phyloP scores from a whole-genome alignment of 2,113 vertebrate species.

The Cyphomyrus discorhynchus region DNA sequence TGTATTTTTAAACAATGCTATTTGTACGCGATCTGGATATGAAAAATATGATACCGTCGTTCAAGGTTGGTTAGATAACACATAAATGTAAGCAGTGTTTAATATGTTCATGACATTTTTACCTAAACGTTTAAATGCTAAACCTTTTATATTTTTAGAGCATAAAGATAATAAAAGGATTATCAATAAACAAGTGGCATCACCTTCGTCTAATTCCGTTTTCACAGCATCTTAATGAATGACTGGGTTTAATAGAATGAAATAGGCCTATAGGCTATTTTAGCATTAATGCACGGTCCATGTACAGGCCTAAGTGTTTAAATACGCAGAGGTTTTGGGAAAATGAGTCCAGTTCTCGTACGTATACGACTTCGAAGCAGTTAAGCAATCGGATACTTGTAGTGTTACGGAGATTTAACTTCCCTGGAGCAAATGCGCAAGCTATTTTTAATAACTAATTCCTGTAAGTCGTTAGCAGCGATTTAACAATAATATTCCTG shows the following conservation, averaged over 20 bases:
- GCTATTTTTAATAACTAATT: background rate
- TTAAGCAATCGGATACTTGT: background rate
- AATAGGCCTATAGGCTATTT: background rate
- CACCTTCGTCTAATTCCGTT: background rate
- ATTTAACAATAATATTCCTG: background rate
- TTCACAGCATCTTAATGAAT: background rate
- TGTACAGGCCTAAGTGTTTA: background rate
- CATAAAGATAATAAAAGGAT: background rate
- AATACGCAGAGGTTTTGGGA: background rate
- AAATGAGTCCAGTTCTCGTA: background rate
- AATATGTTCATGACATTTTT: background rate
- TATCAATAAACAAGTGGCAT: background rate
- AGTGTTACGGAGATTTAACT: background rate
- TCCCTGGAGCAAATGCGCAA: background rate
- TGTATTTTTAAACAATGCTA: background rate
- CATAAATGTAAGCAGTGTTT: background rate
- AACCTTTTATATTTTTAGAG: background rate
- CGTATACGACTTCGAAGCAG: background rate
- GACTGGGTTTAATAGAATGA: background rate
- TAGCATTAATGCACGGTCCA: background rate
- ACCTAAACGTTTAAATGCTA: background rate
- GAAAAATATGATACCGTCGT: conserved; percentile 35
- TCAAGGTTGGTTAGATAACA: conserved; percentile 19
- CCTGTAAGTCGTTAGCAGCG: background rate
- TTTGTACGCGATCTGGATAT: conserved; percentile 41